Base-by-base conservation (phyloP, 2,888 invertebrate species). In the Hirudinaria manillensis region DNA sequence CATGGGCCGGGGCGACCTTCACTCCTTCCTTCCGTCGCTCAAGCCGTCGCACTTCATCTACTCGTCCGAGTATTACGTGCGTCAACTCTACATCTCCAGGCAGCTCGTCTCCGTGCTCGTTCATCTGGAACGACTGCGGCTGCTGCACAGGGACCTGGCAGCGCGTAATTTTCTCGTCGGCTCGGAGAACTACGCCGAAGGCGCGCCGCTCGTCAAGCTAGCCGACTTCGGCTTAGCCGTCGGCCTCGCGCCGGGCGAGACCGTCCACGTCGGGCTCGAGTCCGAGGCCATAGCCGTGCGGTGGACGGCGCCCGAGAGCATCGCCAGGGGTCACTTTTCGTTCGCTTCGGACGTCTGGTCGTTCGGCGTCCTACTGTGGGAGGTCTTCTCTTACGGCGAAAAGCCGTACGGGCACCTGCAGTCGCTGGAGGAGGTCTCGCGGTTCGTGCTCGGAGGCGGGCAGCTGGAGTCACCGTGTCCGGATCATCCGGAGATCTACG, bases 281-380 rank as follows among this genome's bases (percentile, higher is more conserved):
- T 95, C 96, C 86, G 93, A 93, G 76, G 87, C 95, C 74, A 87
- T 97, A 73, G 96, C 97, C 4, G 91, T 95, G 0, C 89, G 99
- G 79, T 99, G 99, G 99, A 97, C 99, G 97, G 95, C 98, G n/a
- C 94, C 96, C 0, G 98, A 99, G 86, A 93, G 96, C 0, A 94
- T 99, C 83, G 88, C 98, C 65, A 97, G 96, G 86, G 97, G 96
- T 19, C 95, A 96, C 87, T 98, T 96, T 84, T 94, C 95, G 2
- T 94, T 95, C 0, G 96, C 97, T 86, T 94, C 94, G 80, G 98
- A 99, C 85, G 94, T 98, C 45, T 99, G 97, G 97, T 93, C 96
- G 34, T 99, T 94, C 86, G 99, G 99, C n/a, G 95, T 99, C 27
- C 94, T 98, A 19, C 87, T 99, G 45, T 99, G 99, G 99, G 99